Evolutionary conservation across 1,140 invertebrate genomes (phyloP).

Genomic region (Manduca sexta): DNA sequence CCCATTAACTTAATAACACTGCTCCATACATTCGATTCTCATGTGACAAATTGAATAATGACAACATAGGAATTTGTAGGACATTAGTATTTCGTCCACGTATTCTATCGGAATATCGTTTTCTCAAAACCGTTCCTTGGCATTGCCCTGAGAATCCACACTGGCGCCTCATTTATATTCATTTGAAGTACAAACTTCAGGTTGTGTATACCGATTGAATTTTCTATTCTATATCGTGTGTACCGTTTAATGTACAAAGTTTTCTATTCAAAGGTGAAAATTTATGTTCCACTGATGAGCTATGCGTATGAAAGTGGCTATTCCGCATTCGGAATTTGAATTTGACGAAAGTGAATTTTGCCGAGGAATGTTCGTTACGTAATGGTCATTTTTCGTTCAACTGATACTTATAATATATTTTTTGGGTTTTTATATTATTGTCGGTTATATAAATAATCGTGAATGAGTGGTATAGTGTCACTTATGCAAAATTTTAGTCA

Average conservation of each 20-base stretch:
- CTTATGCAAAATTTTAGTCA: too few species aligned
- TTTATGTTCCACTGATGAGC: neutral
- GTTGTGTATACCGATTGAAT: constrained; percentile 48
- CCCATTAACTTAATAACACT: neutral
- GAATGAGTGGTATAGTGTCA: too few species aligned
- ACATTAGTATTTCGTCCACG: constrained; percentile 45
- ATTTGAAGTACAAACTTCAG: constrained; percentile 20
- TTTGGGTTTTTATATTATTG: too few species aligned
- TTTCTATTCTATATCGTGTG: constrained; percentile 16
- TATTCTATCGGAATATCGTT: constrained; percentile 62
- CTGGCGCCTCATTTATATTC: constrained; percentile 49
- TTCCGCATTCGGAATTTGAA: constrained; percentile 2
- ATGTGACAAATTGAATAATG: constrained; percentile 57
- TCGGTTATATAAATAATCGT: too few species aligned
- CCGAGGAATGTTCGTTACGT: too few species aligned
- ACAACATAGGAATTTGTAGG: constrained; percentile 54
- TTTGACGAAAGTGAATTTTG: neutral
- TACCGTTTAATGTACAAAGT: constrained; percentile 5
- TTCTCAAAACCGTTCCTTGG: constrained; percentile 65
- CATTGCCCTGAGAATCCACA: constrained; percentile 51
- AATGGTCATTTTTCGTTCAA: too few species aligned
- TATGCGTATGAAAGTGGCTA: constrained; percentile 2
- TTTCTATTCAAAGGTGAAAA: constrained; percentile 3
- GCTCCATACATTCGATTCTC: constrained; percentile 35
- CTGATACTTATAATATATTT: too few species aligned